phyloP scores from a whole-genome alignment of 2,797 vertebrate genomes.

The Cyclopterus lumpus region DNA sequence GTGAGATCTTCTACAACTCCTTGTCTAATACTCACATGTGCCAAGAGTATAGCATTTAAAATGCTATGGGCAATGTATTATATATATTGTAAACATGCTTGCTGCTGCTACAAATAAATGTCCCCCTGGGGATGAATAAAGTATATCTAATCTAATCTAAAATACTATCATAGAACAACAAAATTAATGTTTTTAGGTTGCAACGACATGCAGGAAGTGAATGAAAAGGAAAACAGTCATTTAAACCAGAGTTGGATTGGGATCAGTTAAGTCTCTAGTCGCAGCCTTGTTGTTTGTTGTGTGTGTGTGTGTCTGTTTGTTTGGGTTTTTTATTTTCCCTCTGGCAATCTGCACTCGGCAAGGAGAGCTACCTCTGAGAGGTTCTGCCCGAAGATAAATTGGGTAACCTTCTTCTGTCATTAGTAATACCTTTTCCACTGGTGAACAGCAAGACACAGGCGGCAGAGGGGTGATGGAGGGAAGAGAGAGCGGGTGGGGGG shows the following conservation, averaged over 20 bases:
- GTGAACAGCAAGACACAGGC: slow-evolving; percentile 80
- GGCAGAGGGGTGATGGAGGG: slow-evolving; percentile 62
- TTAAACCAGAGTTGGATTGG: slow-evolving; percentile 27
- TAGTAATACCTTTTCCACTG: slow-evolving; percentile 84
- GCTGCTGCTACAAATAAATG: too few species aligned
- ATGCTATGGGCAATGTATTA: too few species aligned
- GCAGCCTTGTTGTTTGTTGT: slow-evolving; percentile 51
- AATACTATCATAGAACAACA: background rate
- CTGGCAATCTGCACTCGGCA: slow-evolving; percentile 60
- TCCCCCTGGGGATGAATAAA: too few species aligned
- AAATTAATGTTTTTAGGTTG: background rate
- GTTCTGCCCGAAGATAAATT: slow-evolving; percentile 87
- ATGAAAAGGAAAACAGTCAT: background rate
- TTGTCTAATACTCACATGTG: background rate
- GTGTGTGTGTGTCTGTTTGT: background rate
- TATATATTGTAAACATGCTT: too few species aligned
- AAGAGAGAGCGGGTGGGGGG: slow-evolving; percentile 27
- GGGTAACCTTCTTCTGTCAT: slow-evolving; percentile 87
- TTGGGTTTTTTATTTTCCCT: slow-evolving; percentile 28
- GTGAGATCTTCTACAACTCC: background rate
- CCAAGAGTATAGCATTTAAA: too few species aligned
- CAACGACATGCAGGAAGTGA: background rate
- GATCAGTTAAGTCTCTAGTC: slow-evolving; percentile 38
- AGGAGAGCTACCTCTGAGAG: slow-evolving; percentile 75
- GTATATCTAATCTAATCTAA: background rate